These are phyloP conservation scores for Ryuthela nishihirai DNA, from an alignment of 2,888 invertebrate species.

Conservation along the genomic window DNA sequence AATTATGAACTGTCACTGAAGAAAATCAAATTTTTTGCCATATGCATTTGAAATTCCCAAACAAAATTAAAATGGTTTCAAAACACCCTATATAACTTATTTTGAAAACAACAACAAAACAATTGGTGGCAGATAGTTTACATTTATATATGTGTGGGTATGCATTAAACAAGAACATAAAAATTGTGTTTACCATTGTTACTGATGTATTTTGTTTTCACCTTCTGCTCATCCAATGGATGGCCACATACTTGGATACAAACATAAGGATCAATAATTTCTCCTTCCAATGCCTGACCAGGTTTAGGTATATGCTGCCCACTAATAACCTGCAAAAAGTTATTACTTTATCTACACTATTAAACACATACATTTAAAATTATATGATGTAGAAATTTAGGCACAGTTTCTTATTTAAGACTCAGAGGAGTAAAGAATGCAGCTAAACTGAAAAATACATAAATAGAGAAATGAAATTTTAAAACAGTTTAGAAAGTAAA, in stretches of 20 bases:
- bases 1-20: too few species aligned
- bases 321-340: conserved; percentile 54
- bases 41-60: too few species aligned
- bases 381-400: neutral
- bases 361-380: neutral
- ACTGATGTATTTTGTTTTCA: conserved; percentile 54
- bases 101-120: too few species aligned
- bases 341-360: neutral
- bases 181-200: conserved; percentile 60
- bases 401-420: neutral
- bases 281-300: conserved; percentile 50
- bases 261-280: conserved; percentile 59
- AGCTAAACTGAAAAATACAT: neutral
- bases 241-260: conserved; percentile 54
- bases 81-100: too few species aligned
- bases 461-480: too few species aligned
- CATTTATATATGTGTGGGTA: too few species aligned
- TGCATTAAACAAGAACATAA: too few species aligned
- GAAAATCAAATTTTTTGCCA: too few species aligned
- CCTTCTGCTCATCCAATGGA: conserved; percentile 52
- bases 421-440: neutral
- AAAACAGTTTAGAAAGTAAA: too few species aligned
- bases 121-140: too few species aligned
- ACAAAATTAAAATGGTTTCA: too few species aligned
- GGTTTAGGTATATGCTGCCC: conserved; percentile 60